Base-by-base conservation (phyloP, 2,113 vertebrate genomes). In the Perognathus longimembris region DNA sequence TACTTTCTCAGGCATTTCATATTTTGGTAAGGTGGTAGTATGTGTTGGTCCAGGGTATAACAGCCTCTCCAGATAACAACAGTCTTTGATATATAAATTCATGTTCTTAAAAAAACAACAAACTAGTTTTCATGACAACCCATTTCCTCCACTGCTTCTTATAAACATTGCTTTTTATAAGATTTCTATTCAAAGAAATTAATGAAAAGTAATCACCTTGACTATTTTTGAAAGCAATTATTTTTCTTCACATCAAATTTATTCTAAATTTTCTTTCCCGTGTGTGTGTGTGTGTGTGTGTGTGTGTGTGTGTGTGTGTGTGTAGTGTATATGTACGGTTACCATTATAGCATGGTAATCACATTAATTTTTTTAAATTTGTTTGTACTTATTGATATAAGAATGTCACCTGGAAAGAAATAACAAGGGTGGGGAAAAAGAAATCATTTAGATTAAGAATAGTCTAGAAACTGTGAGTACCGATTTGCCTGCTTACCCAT, bases 101-200 rank as follows among this genome's bases (percentile, higher is more conserved):
- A 67, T 92, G 17, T 30, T 69, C 42, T 36, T 88, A 30, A 89
- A 75, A 85, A 38, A 93, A 75, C n/a, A n/a, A n/a, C n/a, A 81
- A 87, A 28, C 8, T 30, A 34, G 28, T 83, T 89, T 63, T 50
- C 63, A 6, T 54, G 18, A 74, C 67, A 83, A 3, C 2, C 45
- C 63, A 64, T 82, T 69, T 67, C 26, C n/a, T 91, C 11, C 8
- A 42, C 20, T 67, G 73, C 18, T 82, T 66, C 26, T 11, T 64
- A 26, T 84, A 79, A 70, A 83, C 57, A 50, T 30, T 91, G 4
- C 24, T 82, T 50, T 84, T 89, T 70, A 66, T 73, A 87, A 54
- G 71, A 82, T 50, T 76, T 64, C 40, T 76, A 92, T 88, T 75
- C 28, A 66, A 71, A 84, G 28, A 90, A 71, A 63, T 85, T 66